Conservation (phyloP, 2,797 vertebrate species). For the Acropternis orthonyx region DNA sequence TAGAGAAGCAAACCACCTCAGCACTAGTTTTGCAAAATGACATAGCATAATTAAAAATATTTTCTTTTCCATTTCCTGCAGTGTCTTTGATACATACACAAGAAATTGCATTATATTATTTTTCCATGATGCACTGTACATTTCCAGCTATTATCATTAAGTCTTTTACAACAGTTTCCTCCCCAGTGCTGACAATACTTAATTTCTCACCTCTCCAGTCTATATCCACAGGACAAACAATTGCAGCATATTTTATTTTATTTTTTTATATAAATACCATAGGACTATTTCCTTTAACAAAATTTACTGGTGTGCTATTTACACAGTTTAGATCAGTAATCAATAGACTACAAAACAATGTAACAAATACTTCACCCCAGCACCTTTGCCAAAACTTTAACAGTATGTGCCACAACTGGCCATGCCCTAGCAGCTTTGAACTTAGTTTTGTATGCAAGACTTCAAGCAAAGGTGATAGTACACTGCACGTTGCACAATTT, state of each 20-base stretch:
- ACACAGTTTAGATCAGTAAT: not conserved
- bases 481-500: not conserved
- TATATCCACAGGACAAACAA: not conserved
- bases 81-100: not conserved
- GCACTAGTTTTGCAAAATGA: not conserved
- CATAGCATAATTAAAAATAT: not conserved
- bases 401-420: not conserved
- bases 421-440: not conserved
- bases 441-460: not conserved
- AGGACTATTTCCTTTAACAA: not conserved
- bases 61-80: not conserved
- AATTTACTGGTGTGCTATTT: not conserved
- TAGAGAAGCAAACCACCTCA: not conserved
- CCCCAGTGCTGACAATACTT: not conserved
- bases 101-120: not conserved
- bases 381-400: not conserved
- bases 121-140: not conserved
- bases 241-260: not conserved
- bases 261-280: not conserved
- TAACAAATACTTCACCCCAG: not conserved
- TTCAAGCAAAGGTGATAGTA: not conserved
- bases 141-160: not conserved
- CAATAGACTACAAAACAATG: not conserved
- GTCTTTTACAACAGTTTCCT: not conserved
- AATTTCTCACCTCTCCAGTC: not conserved